A percentile compares a stretch with the other conserved stretches of the same genome.
phyloP scores from a whole-genome alignment of 1,140 invertebrate genomes.

The Lordiphosa clarofinis region DNA sequence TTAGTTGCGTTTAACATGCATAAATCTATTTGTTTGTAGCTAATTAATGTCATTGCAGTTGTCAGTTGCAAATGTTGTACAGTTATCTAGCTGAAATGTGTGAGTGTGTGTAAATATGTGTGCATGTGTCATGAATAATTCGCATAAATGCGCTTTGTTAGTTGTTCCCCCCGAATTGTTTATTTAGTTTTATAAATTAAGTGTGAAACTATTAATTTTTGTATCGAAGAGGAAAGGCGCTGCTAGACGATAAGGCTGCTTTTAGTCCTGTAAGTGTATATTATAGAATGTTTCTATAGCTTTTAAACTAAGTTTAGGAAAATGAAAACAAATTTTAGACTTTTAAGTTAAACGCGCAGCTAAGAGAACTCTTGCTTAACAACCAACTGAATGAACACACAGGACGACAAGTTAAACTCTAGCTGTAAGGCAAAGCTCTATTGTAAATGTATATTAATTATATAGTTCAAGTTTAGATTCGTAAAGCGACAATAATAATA shows the following conservation, averaged over 20 bases:
- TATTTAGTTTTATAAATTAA: slow-evolving; percentile 41
- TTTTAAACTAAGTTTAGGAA: neutral
- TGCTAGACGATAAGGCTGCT: slow-evolving; percentile 44
- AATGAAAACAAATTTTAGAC: too few relatives aligned
- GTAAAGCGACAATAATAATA: slow-evolving; percentile 75
- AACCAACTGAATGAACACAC: too few relatives aligned
- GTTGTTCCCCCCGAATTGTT: slow-evolving; percentile 56
- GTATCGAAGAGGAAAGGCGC: neutral
- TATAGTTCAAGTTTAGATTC: slow-evolving; percentile 70
- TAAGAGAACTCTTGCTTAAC: too few relatives aligned
- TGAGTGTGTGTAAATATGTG: slow-evolving; percentile 9
- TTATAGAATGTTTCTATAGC: too few relatives aligned
- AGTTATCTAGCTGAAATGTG: slow-evolving; percentile 29
- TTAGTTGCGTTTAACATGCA: slow-evolving; percentile 63
- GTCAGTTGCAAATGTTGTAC: slow-evolving; percentile 48
- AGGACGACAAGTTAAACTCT: slow-evolving; percentile 40
- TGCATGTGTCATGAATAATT: slow-evolving; percentile 45
- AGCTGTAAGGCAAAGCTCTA: slow-evolving; percentile 62
- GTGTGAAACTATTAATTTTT: slow-evolving; percentile 17
- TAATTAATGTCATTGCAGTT: slow-evolving; percentile 67
- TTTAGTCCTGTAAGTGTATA: neutral
- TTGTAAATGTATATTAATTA: slow-evolving; percentile 20
- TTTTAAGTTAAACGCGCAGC: too few relatives aligned
- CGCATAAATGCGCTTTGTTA: slow-evolving; percentile 69
- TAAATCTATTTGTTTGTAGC: slow-evolving; percentile 47